Evolutionary conservation across 2,797 vertebrate species (phyloP).

Genomic region (Remorina albescens): DNA sequence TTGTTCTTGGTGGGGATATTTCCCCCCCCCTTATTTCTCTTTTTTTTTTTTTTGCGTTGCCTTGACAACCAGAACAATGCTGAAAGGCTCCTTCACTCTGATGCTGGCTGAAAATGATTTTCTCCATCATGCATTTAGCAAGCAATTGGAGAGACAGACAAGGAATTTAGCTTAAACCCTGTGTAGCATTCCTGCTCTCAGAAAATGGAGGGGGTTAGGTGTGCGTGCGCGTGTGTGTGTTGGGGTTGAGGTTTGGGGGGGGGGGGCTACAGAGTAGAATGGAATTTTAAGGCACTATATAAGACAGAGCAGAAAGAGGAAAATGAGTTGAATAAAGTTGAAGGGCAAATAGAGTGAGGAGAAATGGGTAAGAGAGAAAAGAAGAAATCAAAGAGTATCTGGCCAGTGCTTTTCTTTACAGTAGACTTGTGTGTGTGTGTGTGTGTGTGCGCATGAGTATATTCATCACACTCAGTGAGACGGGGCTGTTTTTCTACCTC

Average conservation of each 20-base stretch:
- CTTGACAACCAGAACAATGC: slow-evolving; percentile 82
- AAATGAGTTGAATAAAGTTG: slow-evolving; percentile 44
- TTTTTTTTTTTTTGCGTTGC: slow-evolving; percentile 66
- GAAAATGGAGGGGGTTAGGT: slow-evolving; percentile 60
- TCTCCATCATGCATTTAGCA: slow-evolving; percentile 82
- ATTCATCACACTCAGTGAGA: slow-evolving; percentile 61
- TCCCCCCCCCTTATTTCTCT: too few relatives aligned
- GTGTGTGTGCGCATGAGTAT: slow-evolving; percentile 23
- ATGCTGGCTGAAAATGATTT: slow-evolving; percentile 78
- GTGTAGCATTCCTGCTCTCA: slow-evolving; percentile 75
- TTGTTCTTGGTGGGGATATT: slow-evolving; percentile 67
- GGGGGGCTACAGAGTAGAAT: slow-evolving; percentile 43
- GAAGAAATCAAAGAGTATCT: slow-evolving; percentile 19
- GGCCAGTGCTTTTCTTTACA: slow-evolving; percentile 20
- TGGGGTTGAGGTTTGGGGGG: too few relatives aligned
- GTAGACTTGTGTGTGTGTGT: background rate
- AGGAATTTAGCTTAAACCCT: slow-evolving; percentile 78
- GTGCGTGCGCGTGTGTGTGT: slow-evolving; percentile 31
- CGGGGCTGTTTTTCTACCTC: slow-evolving; percentile 43
- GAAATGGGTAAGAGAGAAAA: slow-evolving; percentile 9
- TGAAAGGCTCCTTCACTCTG: slow-evolving; percentile 77
- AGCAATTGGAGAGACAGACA: slow-evolving; percentile 81
- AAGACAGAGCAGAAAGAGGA: slow-evolving; percentile 29
- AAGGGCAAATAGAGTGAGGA: slow-evolving; percentile 39
- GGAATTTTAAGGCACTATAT: slow-evolving; percentile 68